A percentile compares a stretch with the other conserved stretches of the same genome.
Evolutionary conservation across 2,888 invertebrate genomes (phyloP).

Genomic region (Aelia acuminata): DNA sequence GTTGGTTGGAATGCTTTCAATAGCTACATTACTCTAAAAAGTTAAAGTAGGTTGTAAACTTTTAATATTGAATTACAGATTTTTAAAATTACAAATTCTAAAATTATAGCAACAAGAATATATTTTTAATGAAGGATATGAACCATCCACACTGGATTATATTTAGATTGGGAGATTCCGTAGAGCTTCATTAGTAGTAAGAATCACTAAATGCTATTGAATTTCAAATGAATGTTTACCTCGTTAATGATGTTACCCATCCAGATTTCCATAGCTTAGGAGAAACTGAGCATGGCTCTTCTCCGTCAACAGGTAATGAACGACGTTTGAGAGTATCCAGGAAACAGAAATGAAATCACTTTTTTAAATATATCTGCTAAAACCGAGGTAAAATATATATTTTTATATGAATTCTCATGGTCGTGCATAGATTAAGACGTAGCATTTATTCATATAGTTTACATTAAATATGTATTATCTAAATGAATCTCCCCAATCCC

Average conservation of each 20-base stretch:
- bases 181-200: background rate
- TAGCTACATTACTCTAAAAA: no score
- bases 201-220: slow-evolving; percentile 14
- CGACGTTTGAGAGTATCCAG: background rate
- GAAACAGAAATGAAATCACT: background rate
- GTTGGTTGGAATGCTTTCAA: no score
- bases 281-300: background rate
- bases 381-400: background rate
- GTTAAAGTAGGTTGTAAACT: no score
- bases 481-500: no score
- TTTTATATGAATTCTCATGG: background rate
- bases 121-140: no score
- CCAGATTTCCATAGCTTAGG: background rate
- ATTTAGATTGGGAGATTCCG: background rate
- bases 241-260: background rate
- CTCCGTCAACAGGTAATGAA: slow-evolving; percentile 20
- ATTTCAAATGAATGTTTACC: background rate
- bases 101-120: no score
- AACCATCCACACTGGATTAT: background rate
- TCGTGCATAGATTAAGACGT: no score
- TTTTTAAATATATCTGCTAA: background rate
- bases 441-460: no score
- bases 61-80: no score
- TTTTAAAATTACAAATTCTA: no score
- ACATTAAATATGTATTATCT: no score